A percentile compares a stretch with the other conserved stretches of the same genome.
Conservation (phyloP, 2,888 invertebrate species). For the Ophion ellenae region DNA sequence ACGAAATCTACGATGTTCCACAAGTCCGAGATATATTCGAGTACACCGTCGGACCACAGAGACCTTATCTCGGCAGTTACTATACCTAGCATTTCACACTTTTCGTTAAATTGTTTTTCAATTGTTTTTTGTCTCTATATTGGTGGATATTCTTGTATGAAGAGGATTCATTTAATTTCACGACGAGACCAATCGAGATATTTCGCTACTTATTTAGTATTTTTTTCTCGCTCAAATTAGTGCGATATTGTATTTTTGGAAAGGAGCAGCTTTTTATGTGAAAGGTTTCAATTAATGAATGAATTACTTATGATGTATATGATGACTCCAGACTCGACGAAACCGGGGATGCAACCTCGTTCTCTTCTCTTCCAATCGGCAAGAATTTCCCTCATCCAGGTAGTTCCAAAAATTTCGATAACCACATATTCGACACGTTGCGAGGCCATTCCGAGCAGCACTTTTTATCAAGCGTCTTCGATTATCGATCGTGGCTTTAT, state of each 20-base stretch:
- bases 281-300: not conserved
- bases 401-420: constrained; percentile 91
- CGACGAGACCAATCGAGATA: too few species aligned
- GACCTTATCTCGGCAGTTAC: constrained; percentile 97
- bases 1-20: constrained; percentile 99
- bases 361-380: constrained; percentile 92
- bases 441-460: constrained; percentile 96
- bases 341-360: constrained; percentile 91
- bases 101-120: constrained; percentile 10
- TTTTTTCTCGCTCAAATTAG: too few species aligned
- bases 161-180: too few species aligned
- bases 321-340: constrained; percentile 93
- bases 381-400: constrained; percentile 90
- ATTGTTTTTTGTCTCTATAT: too few species aligned
- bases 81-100: constrained; percentile 88
- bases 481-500: constrained; percentile 21
- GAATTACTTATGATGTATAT: constrained; percentile 93
- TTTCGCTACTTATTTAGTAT: too few species aligned
- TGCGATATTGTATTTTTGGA: not conserved
- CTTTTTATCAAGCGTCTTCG: constrained; percentile 83
- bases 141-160: too few species aligned
- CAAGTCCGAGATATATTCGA: constrained; percentile 96
- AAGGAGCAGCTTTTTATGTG: not conserved
- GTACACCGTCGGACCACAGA: constrained; percentile 94
- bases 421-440: constrained; percentile 94